Conservation (phyloP, 2,797 vertebrate genomes). For the Anguilla anguilla region DNA sequence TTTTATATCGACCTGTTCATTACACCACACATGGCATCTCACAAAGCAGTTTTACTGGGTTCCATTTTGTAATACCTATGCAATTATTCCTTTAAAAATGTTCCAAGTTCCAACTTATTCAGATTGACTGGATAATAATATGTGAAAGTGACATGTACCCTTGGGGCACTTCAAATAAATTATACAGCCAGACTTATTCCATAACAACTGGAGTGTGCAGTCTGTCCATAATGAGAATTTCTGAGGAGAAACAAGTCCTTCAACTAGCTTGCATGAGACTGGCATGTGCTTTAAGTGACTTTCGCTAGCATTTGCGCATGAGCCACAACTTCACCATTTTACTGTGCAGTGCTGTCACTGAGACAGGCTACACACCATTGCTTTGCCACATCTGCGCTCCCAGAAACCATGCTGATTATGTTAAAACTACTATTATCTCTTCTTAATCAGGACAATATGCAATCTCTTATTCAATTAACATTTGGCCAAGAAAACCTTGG, state of each 20-base stretch:
- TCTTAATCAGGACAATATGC: constrained; percentile 23
- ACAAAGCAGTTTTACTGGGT: neutral
- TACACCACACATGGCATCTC: neutral
- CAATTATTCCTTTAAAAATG: neutral
- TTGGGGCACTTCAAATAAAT: neutral
- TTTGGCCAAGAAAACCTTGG: neutral
- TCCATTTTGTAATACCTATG: neutral
- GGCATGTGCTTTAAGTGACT: neutral
- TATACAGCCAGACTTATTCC: neutral
- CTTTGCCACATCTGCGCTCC: neutral
- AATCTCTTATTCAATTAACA: constrained; percentile 16
- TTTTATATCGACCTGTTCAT: neutral
- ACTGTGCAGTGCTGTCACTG: neutral
- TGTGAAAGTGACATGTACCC: neutral
- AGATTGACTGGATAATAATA: neutral
- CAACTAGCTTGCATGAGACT: neutral
- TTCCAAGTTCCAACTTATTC: neutral
- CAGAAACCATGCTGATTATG: constrained; percentile 17
- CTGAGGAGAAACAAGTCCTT: neutral
- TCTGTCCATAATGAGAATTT: constrained; percentile 1
- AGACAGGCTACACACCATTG: neutral
- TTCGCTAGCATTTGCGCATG: neutral
- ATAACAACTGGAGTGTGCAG: neutral
- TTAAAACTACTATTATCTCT: constrained; percentile 9
- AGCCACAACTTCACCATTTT: neutral